Base-by-base conservation (phyloP, 2,113 vertebrate genomes). In the Lutjanus erythropterus region DNA sequence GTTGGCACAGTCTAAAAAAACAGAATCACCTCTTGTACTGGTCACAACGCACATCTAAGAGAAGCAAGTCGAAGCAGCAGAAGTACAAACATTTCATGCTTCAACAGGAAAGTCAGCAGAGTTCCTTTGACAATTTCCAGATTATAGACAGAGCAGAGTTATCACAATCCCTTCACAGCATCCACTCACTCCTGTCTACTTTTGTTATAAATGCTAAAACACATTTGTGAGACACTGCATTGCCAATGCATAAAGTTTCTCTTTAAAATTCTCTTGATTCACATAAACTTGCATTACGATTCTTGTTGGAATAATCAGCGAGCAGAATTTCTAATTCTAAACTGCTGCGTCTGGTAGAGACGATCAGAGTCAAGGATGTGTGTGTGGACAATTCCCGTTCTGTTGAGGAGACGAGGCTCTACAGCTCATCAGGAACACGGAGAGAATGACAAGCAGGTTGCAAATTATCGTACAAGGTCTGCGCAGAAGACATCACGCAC, bases 171-270 rank as follows among this genome's bases (percentile, higher is more conserved):
- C 73, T 83, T 86, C 83, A 88, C 84, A 74, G 84, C 85, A 87
- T 68, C 83, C 81, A 29, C 81, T 80, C 76, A 58, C 50, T 27
- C 23, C 12, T 41, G 14, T 39, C 62, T 41, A 50, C 49, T 33
- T 42, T 27, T 53, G 19, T 58, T 71, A 65, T 55, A 94, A 94
- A 94, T 93, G 93, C 92, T 94, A 92, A 89, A 94, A 94, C 93
- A 94, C 93, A 94, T 94, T 94, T 89, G 79, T 62, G 82, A 90
- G 75, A 88, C 86, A 58, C 80, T 19, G 64, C 77, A 74, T 44
- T 68, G 74, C 84, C 53, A 39, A 87, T 46, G 80, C 87, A 74
- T 11, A 1, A 50, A 3, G 37, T 73, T 66, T 71, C 75, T 64
- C 65, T 62, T 18, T 44, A 10, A 69, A 72, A 65, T 31, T 68